Evolutionary conservation across 2,797 vertebrate species (phyloP).

Genomic region (Bradypus variegatus): DNA sequence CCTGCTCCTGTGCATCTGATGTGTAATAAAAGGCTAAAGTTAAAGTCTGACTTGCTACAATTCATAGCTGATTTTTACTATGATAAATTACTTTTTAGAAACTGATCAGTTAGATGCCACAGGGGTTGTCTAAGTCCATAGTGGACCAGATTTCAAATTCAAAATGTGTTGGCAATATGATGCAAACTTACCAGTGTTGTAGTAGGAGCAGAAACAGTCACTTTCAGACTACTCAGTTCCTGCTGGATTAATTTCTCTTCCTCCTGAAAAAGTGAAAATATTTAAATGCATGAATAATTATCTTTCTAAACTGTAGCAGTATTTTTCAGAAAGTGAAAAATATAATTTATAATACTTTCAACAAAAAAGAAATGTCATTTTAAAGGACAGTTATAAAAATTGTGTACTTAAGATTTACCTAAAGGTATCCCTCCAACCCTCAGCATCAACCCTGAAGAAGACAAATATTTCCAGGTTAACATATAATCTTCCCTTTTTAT

Average conservation of each 20-base stretch:
- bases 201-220: constrained; percentile 88
- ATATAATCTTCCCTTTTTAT: neutral
- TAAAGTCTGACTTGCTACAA: neutral
- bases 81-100: constrained; percentile 5
- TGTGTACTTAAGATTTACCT: neutral
- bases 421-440: neutral
- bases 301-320: neutral
- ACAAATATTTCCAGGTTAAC: neutral
- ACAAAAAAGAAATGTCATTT: constrained; percentile 3
- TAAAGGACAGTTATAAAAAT: constrained; percentile 5
- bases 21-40: neutral
- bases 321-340: neutral
- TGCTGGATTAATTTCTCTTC: constrained; percentile 95
- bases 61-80: neutral
- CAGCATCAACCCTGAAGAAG: neutral
- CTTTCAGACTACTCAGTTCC: constrained; percentile 87
- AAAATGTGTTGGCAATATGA: neutral
- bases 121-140: neutral
- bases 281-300: neutral
- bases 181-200: constrained; percentile 83
- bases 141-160: constrained; percentile 20
- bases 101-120: neutral
- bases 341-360: neutral
- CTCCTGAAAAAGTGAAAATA: constrained; percentile 77
- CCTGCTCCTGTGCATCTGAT: neutral